phyloP scores from a whole-genome alignment of 2,113 vertebrate genomes.

The Lycocorax pyrrhopterus region DNA sequence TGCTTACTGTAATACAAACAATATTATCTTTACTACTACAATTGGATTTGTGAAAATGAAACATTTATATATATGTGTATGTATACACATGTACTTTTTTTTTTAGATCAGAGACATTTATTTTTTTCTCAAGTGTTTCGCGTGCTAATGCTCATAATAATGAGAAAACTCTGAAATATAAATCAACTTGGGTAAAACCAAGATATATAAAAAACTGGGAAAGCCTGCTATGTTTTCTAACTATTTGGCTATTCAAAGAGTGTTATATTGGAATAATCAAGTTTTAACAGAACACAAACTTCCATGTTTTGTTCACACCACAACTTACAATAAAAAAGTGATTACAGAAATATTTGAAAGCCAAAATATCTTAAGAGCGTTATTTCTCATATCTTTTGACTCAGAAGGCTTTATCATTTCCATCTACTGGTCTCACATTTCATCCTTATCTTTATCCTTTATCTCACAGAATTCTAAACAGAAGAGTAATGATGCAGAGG shows the following conservation, averaged over 20 bases:
- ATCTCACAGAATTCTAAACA: neutral
- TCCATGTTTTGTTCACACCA: neutral
- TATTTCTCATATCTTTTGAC: neutral
- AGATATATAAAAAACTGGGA: neutral
- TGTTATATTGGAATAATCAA: neutral
- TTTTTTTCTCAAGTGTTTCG: neutral
- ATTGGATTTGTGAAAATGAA: neutral
- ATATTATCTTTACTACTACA: neutral
- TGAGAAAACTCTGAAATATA: neutral
- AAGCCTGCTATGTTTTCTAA: neutral
- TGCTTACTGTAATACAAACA: neutral
- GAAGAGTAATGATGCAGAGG: neutral
- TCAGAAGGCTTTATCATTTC: neutral
- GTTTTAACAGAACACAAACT: neutral
- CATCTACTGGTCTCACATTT: neutral
- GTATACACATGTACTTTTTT: neutral
- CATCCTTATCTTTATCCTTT: neutral
- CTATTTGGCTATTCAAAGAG: neutral
- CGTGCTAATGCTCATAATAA: neutral
- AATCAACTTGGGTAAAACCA: neutral
- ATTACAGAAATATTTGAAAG: neutral
- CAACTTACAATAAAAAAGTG: neutral
- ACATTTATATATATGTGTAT: neutral
- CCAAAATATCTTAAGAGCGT: neutral
- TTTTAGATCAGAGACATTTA: neutral